These are phyloP conservation scores for Ceratina calcarata DNA, from an alignment of 1,140 invertebrate species.

Conservation along the genomic window DNA sequence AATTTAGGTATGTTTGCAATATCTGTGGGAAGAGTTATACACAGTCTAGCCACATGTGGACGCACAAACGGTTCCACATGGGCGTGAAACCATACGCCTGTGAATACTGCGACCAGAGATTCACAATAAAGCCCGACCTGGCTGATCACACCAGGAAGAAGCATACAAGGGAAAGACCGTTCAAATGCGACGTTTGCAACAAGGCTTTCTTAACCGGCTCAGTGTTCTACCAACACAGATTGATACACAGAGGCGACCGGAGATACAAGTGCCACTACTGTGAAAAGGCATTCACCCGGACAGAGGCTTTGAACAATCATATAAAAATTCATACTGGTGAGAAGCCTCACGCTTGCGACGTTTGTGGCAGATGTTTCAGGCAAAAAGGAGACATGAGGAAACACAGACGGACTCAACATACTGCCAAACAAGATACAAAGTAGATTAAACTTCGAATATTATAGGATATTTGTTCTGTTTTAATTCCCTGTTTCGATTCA, in stretches of 20 bases:
- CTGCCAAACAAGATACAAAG: slow-evolving; percentile 38
- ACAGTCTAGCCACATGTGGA: slow-evolving; percentile 83
- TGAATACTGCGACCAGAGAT: slow-evolving; percentile 83
- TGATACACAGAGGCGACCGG: slow-evolving; percentile 90
- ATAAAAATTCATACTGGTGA: slow-evolving; percentile 87
- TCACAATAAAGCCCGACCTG: slow-evolving; percentile 85
- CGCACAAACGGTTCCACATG: slow-evolving; percentile 83
- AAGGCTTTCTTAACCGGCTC: slow-evolving; percentile 88
- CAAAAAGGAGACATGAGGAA: slow-evolving; percentile 84
- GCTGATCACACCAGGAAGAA: slow-evolving; percentile 85
- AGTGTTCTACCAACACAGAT: slow-evolving; percentile 86
- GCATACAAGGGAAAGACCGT: slow-evolving; percentile 86
- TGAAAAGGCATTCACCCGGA: slow-evolving; percentile 82
- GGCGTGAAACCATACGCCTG: slow-evolving; percentile 83
- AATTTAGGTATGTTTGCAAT: slow-evolving; percentile 77
- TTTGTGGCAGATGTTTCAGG: slow-evolving; percentile 84
- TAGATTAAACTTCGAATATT: background rate
- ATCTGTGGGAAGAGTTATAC: slow-evolving; percentile 83
- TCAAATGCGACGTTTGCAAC: slow-evolving; percentile 85
- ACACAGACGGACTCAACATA: slow-evolving; percentile 82
- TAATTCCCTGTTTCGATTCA: background rate
- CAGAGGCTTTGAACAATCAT: slow-evolving; percentile 83
- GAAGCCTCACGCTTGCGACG: slow-evolving; percentile 84
- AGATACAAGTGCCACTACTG: slow-evolving; percentile 87
- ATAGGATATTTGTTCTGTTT: background rate